These are phyloP conservation scores for Erannis defoliaria DNA, from an alignment of 2,888 invertebrate species.

Conservation along the genomic window DNA sequence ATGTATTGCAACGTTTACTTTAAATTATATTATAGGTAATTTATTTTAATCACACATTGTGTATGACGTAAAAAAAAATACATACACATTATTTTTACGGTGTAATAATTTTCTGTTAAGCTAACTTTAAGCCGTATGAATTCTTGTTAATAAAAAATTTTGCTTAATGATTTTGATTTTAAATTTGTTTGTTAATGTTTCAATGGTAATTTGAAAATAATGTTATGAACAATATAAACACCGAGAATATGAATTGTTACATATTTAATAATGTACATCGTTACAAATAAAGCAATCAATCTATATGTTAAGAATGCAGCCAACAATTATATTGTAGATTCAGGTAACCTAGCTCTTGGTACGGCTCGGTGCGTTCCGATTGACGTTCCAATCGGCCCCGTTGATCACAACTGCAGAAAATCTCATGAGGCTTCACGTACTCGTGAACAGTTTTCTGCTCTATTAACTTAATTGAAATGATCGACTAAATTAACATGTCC, in stretches of 20 bases:
- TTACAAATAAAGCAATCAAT: slow-evolving; percentile 58
- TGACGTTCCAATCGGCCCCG: slow-evolving; percentile 59
- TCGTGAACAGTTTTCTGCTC: slow-evolving; percentile 76
- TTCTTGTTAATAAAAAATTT: too few relatives aligned
- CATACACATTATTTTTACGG: too few relatives aligned
- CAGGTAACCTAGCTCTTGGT: slow-evolving; percentile 67
- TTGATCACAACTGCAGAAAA: slow-evolving; percentile 73
- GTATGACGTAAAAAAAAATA: too few relatives aligned
- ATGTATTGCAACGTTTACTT: too few relatives aligned
- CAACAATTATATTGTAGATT: slow-evolving; percentile 63
- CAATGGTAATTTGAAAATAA: slow-evolving; percentile 21
- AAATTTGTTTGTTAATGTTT: too few relatives aligned
- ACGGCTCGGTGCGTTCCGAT: slow-evolving; percentile 67
- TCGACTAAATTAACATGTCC: slow-evolving; percentile 76
- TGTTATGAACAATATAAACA: slow-evolving; percentile 32
- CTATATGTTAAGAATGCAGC: slow-evolving; percentile 60
- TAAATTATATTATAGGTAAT: too few relatives aligned
- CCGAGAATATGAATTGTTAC: slow-evolving; percentile 37
- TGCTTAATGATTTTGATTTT: too few relatives aligned
- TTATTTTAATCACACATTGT: too few relatives aligned
- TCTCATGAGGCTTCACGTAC: slow-evolving; percentile 70
- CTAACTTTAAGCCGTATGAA: too few relatives aligned
- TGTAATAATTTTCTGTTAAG: too few relatives aligned
- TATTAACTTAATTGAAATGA: slow-evolving; percentile 77
- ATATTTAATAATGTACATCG: slow-evolving; percentile 48